These are phyloP conservation scores for Propithecus deckenii DNA, from an alignment of 2,797 vertebrate genomes.

Conservation along the genomic window DNA sequence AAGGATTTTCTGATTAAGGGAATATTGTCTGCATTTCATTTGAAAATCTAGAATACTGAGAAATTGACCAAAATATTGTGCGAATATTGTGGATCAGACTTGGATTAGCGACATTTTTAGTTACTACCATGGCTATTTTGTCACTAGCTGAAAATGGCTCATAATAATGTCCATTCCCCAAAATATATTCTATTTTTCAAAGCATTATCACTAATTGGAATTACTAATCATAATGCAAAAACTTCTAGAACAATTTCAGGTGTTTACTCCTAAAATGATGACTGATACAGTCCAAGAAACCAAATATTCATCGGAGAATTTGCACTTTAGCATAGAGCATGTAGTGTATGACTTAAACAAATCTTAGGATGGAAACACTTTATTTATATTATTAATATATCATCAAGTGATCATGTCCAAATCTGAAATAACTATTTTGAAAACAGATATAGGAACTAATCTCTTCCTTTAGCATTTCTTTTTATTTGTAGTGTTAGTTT, in stretches of 20 bases:
- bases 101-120: neutral
- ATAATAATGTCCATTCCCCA: neutral
- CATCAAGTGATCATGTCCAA: neutral
- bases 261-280: neutral
- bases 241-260: neutral
- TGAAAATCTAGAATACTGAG: neutral
- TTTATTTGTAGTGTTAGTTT: neutral
- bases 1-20: neutral
- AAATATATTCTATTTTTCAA: neutral
- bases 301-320: neutral
- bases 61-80: neutral
- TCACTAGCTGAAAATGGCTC: neutral
- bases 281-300: neutral
- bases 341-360: neutral
- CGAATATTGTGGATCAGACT: neutral
- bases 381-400: neutral
- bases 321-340: neutral
- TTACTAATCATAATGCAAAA: neutral
- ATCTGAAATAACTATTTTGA: neutral
- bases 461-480: neutral
- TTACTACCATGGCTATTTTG: neutral
- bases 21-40: neutral
- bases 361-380: neutral
- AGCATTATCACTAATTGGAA: neutral
- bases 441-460: neutral